Evolutionary conservation across 1,140 invertebrate genomes (phyloP).

Genomic region (Lineus longissimus): DNA sequence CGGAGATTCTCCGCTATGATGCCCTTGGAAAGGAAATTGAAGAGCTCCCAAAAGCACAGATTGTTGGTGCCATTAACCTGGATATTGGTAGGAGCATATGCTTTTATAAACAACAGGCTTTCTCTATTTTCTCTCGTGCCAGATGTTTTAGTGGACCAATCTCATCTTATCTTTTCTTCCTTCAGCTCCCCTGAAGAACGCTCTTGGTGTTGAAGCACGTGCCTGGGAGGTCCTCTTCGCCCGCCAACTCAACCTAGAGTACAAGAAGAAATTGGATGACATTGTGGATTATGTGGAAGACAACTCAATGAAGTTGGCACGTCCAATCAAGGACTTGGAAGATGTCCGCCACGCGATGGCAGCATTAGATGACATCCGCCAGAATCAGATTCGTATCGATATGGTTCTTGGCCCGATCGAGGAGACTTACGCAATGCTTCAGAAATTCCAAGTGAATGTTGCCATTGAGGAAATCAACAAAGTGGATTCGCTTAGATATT

Average conservation of each 20-base stretch:
- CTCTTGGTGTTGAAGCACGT: constrained; percentile 78
- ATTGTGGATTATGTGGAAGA: constrained; percentile 38
- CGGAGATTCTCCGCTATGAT: constrained; percentile 57
- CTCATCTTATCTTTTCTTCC: no score
- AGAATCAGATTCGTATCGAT: constrained; percentile 92
- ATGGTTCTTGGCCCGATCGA: constrained; percentile 87
- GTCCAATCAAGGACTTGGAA: constrained; percentile 82
- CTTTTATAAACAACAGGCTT: no score
- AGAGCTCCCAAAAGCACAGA: constrained; percentile 31
- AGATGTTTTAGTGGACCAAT: no score
- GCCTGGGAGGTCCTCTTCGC: constrained; percentile 78
- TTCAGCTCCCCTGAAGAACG: constrained; percentile 79
- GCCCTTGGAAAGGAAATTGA: constrained; percentile 39
- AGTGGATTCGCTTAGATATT: constrained; percentile 82
- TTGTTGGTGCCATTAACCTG: constrained; percentile 43
- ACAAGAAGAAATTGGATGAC: constrained; percentile 81
- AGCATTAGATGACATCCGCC: constrained; percentile 84
- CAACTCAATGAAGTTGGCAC: constrained; percentile 73
- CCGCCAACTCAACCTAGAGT: constrained; percentile 85
- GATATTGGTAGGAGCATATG: constrained; percentile 64
- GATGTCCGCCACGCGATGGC: constrained; percentile 89
- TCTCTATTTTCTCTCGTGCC: no score
- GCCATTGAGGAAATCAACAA: constrained; percentile 83
- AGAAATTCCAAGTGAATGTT: constrained; percentile 76
- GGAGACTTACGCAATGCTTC: constrained; percentile 86